Conservation (phyloP, 2,113 vertebrate species). For the Charina bottae region DNA sequence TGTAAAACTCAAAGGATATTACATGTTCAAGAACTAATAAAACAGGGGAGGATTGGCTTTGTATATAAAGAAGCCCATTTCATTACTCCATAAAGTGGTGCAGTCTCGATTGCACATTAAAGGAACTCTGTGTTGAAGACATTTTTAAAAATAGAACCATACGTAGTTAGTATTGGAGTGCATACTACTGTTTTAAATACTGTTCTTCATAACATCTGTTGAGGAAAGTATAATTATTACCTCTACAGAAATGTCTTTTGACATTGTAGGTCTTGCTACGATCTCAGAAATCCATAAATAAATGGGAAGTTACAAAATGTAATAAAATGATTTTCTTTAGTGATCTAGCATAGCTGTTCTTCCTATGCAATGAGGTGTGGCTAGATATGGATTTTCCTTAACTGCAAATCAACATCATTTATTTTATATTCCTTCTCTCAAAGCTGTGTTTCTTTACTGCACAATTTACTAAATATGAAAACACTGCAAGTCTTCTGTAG, state of each 20-base stretch:
- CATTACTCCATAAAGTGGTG: too few species aligned
- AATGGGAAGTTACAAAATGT: neutral
- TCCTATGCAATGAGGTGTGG: neutral
- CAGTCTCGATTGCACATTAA: too few species aligned
- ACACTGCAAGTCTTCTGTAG: too few species aligned
- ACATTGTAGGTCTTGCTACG: neutral
- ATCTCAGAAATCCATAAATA: neutral
- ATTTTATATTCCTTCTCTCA: neutral
- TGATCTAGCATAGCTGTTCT: neutral
- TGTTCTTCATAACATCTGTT: neutral
- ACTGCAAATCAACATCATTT: neutral
- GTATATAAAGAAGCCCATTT: too few species aligned
- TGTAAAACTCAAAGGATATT: too few species aligned
- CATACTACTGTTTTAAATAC: neutral
- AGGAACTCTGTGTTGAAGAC: too few species aligned
- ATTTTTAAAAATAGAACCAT: neutral
- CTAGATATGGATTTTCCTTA: neutral
- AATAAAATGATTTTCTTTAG: neutral
- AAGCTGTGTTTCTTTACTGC: too few species aligned
- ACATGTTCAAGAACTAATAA: too few species aligned
- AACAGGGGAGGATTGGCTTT: too few species aligned
- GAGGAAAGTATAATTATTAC: neutral
- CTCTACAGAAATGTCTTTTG: too few species aligned
- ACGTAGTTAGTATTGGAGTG: neutral
- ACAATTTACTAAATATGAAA: too few species aligned